Conservation (phyloP, 92 coral and sea anemone genomes). For the Phenganax marumi region DNA sequence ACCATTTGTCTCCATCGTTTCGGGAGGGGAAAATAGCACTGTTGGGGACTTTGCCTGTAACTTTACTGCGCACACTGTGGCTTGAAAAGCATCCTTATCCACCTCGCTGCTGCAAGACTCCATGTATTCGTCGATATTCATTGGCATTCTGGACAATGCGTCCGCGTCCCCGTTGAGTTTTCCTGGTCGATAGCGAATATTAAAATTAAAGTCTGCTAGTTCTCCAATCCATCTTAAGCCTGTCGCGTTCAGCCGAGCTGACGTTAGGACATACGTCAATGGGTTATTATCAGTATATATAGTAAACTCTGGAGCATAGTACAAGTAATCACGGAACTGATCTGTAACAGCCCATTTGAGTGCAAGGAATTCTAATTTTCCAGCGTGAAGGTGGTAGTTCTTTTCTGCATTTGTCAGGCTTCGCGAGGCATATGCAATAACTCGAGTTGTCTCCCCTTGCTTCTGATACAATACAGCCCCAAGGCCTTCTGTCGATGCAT, state of each 20-base stretch:
- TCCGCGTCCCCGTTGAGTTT: slow-evolving; percentile 34
- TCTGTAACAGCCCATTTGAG: slow-evolving; percentile 58
- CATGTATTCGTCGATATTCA: slow-evolving; percentile 41
- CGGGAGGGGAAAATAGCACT: not conserved
- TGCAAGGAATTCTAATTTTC: slow-evolving; percentile 53
- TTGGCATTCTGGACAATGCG: slow-evolving; percentile 36
- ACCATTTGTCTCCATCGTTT: not conserved
- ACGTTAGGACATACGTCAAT: slow-evolving; percentile 26
- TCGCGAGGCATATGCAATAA: slow-evolving; percentile 55
- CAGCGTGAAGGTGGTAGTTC: slow-evolving; percentile 52
- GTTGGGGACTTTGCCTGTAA: not conserved
- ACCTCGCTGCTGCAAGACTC: slow-evolving; percentile 18
- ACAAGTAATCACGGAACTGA: slow-evolving; percentile 46
- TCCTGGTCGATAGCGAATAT: slow-evolving; percentile 28
- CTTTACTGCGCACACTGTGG: not conserved
- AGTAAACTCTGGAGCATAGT: slow-evolving; percentile 46
- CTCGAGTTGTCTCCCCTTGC: too few relatives aligned
- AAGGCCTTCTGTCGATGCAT: too few relatives aligned
- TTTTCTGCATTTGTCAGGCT: slow-evolving; percentile 45
- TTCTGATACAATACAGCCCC: too few relatives aligned
- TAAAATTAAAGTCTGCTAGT: slow-evolving; percentile 30
- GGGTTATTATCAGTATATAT: slow-evolving; percentile 24
- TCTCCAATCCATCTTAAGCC: slow-evolving; percentile 41
- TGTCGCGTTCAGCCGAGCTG: slow-evolving; percentile 38
- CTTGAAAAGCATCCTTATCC: slow-evolving; percentile 27